A percentile compares a stretch with the other conserved stretches of the same genome.
phyloP scores from a whole-genome alignment of 2,113 vertebrate genomes.

The Cricetomys ansorgei region DNA sequence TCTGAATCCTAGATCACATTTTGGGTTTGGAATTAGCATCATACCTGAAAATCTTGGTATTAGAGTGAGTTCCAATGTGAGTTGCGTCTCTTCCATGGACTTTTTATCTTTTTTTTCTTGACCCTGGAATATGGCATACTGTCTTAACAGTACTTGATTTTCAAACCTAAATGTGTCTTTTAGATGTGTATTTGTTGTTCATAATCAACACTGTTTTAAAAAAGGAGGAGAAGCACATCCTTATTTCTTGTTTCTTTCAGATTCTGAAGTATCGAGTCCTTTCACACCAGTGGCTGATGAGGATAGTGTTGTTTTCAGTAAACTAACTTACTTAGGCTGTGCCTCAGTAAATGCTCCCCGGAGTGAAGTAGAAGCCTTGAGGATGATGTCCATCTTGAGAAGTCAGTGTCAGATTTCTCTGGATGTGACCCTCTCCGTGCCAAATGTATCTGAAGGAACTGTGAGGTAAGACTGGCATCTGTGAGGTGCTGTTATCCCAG shows the following conservation, averaged over 20 bases:
- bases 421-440: constrained; percentile 97
- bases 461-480: constrained; percentile 90
- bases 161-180: constrained; percentile 30
- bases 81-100: background rate
- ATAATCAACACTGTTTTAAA: constrained; percentile 28
- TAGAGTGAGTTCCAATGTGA: constrained; percentile 13
- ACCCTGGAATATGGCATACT: background rate
- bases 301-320: constrained; percentile 98
- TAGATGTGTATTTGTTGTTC: constrained; percentile 48
- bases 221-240: background rate
- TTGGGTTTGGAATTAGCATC: background rate
- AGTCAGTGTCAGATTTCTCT: constrained; percentile 96
- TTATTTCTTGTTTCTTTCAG: constrained; percentile 63
- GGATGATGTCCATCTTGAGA: constrained; percentile 98
- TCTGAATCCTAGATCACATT: constrained; percentile 30
- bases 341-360: constrained; percentile 98
- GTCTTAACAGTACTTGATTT: constrained; percentile 47
- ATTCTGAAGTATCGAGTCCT: constrained; percentile 88
- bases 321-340: constrained; percentile 98
- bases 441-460: constrained; percentile 97
- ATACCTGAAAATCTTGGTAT: constrained; percentile 2
- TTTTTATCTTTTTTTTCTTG: background rate
- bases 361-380: constrained; percentile 97
- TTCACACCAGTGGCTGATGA: constrained; percentile 94
- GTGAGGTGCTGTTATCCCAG: constrained; percentile 24